Evolutionary conservation across 2,888 invertebrate species (phyloP), one percentile per base, ranked within the genome.

Genomic region (Drosophila paracracens): DNA sequence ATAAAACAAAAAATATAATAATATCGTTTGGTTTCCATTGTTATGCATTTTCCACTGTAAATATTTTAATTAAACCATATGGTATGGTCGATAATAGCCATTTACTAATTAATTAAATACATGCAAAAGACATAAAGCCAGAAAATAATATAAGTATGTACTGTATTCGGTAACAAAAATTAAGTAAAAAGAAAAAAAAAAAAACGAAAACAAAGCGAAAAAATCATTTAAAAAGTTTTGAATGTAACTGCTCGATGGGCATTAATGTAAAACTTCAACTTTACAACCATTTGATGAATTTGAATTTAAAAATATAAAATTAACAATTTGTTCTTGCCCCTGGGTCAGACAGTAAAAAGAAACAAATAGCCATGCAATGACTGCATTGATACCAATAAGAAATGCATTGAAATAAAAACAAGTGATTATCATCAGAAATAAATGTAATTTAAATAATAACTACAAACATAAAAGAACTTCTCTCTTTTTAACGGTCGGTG

Each of bases 381-480:
- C 70, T 79, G 79, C 56, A 82, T 79, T 69, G 40, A 61, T 35
- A 56, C 57, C 51, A 67, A 59, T 50, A 66, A 58, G 57, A 59
- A 76, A 58, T 79, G 85, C 70, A 87, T 84, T 81, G 70, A 66
- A 62, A 51, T 66, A 70, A 82, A 78, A 61, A 36, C 84, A 74
- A 90, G 86, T 87, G 86, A 87, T 90, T 87, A 90, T 90, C 89
- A 90, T 88, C 76, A 81, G 77, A 88, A 86, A 89, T 87, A 87
- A 90, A 87, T 87, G 86, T 87, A 90, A 90, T 87, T 90, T 84
- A 89, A 88, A 90, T 81, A 89, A 81, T 81, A 88, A 89, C 83
- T 76, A 71, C 57, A 65, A 63, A 60, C 53, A 27, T 18, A 8
- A 48, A 62, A 46, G 36, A 29, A 25, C 27, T 54, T 64, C 25